Base-by-base conservation (phyloP, 2,888 invertebrate genomes). In the Tricholauxania praeusta region DNA sequence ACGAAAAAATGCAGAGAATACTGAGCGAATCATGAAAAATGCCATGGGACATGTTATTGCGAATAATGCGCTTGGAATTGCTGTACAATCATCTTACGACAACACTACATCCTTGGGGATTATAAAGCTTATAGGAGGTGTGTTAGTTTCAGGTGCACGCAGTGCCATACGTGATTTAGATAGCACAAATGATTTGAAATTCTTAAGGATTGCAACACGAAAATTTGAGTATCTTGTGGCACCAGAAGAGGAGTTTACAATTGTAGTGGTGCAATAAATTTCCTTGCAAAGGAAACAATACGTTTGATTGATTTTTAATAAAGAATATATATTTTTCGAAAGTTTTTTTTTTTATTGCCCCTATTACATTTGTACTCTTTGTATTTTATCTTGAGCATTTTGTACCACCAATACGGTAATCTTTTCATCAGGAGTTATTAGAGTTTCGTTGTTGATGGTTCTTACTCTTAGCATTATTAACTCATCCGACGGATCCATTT, bases 361-460 rank as follows among this genome's bases (percentile, higher is more conserved):
- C 22, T n/a, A 63, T 39, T 48, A 57, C 49, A 70, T 55, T 28
- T 12, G 28, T 47, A 62, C 75, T 39, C 68, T 39, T 28, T 72
- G 49, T 72, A 60, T 77, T 1, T 75, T 74, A 72, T 87, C 87
- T 22, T 69, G 71, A 0, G 86, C 80, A 75, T 81, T 83, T 74
- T 87, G 87, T 2, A 86, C 79, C 12, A 87, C 87, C 53, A 87
- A 74, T 4, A 86, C 76, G 0, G 85, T 85, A 14, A 87, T 83
- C 77, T 84, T 85, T 3, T 76, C 85, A 79, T 87, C 87, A 2
- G 85, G 84, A 3, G 83, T 78, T 7, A 87, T 83, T 5, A 87
- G 78, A 0, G 84, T 82, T 66, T 87, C 87, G 65, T 86, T 83
- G 12, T 74, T 72, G 52, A 75, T 83, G 4, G 87, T 85, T 28